phyloP scores from a whole-genome alignment of 1,140 invertebrate species.

The Panagrolaimus sp. region DNA sequence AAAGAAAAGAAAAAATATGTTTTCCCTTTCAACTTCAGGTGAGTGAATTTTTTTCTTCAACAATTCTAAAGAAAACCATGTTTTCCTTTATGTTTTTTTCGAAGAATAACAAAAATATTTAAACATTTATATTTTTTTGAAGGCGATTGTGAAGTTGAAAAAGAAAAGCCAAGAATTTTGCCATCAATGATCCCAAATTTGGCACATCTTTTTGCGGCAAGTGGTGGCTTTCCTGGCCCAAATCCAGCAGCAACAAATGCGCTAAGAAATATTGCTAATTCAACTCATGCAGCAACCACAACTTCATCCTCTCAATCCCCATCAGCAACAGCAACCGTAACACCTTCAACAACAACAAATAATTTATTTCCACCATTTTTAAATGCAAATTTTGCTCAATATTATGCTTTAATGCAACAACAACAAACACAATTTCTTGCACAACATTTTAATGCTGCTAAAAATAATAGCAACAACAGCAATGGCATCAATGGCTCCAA shows the following conservation, averaged over 20 bases:
- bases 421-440: neutral
- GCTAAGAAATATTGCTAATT: neutral
- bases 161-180: conserved; percentile 1
- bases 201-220: neutral
- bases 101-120: neutral
- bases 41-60: conserved; percentile 7
- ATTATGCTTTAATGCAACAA: conserved; percentile 12
- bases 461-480: neutral
- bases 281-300: neutral
- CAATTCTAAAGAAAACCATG: neutral
- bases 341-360: neutral
- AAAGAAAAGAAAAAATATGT: too few species aligned
- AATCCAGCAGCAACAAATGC: neutral
- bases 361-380: conserved; percentile 1
- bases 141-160: conserved; percentile 2
- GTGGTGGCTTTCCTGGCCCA: neutral
- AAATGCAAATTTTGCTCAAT: conserved; percentile 2
- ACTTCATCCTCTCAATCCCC: neutral
- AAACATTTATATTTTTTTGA: too few species aligned
- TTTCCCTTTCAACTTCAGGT: too few species aligned
- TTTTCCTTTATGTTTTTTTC: neutral
- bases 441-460: conserved; percentile 9
- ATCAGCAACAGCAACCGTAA: neutral
- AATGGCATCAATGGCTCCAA: too few species aligned
- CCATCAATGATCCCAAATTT: neutral